Evolutionary conservation across 1,140 invertebrate species (phyloP), one percentile per base, ranked within the genome.

Genomic region (Diorhabda carinulata): DNA sequence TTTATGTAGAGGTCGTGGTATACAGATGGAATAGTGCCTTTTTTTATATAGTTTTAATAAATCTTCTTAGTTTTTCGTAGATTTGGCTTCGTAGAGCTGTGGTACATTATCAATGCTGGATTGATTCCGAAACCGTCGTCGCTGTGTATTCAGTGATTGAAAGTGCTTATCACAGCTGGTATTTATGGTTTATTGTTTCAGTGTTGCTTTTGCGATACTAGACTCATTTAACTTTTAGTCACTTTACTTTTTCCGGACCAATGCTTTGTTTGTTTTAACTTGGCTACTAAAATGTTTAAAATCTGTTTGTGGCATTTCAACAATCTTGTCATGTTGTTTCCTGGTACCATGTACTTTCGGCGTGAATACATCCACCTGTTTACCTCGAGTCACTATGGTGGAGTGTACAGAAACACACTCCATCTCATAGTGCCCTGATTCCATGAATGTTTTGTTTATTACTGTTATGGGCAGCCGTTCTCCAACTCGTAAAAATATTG

Each of bases 341-440:
- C 45, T 47, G 45, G 45, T 59, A 5, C 5, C 10, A 5, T 4
- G 5, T 5, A 4, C n/a, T 10, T 59, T n/a, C 10, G 57, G 57
- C 4, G 57, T 59, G 57, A 5, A 59, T 5, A 59, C 25, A 10
- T 59, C 57, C 4, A 59, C 25, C 10, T 59, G 9, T 5, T 59
- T 59, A 5, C 57, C 57, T 4, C 57, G 57, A n/a, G 9, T 5
- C 25, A 7, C 61, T 42, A 63, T 40, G 4, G 61, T 43, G 25
- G 61, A 63, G 43, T 63, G 61, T 4, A 63, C 61, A 45, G 7
- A n/a, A 43, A 7, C 61, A 41, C 61, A 63, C 61, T 63, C 61
- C 41, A 63, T 63, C 43, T 63, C 42, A 6, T 5, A 63, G 6
- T 63, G 61, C 8, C 61, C 61, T 63, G 41, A 43, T n/a, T 43